Evolutionary conservation across 2,888 invertebrate genomes (phyloP).

Genomic region (Prosopocoilus inquinatus): DNA sequence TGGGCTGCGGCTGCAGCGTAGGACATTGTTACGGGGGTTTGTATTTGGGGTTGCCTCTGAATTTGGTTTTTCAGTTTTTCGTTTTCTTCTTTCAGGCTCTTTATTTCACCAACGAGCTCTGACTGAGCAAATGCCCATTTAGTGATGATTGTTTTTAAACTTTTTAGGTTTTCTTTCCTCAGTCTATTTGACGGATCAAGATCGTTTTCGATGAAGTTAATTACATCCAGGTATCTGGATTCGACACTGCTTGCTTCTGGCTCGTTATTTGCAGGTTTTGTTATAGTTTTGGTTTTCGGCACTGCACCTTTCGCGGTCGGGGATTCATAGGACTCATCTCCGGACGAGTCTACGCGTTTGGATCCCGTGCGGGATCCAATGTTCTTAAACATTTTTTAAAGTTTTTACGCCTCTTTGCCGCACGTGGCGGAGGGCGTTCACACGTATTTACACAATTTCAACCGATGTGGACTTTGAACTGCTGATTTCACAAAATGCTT

Average conservation of each 20-base stretch:
- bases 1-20: neutral
- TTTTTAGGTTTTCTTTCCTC: neutral
- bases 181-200: conserved; percentile 1
- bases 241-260: neutral
- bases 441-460: too few relatives aligned
- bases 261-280: neutral
- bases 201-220: neutral
- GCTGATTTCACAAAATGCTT: neutral
- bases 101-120: neutral
- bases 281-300: neutral
- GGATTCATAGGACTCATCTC: neutral
- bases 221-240: neutral
- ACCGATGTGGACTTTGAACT: neutral
- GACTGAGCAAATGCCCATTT: neutral
- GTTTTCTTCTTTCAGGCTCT: neutral
- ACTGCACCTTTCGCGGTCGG: neutral
- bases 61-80: neutral
- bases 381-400: too few relatives aligned
- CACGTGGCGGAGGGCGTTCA: neutral
- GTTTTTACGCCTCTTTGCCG: neutral
- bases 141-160: neutral
- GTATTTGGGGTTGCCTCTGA: too few relatives aligned
- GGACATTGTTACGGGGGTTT: too few relatives aligned
- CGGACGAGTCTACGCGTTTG: neutral
- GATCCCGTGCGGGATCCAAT: neutral